Evolutionary conservation across 2,888 invertebrate genomes (phyloP).

Genomic region (Helicoverpa assulta): DNA sequence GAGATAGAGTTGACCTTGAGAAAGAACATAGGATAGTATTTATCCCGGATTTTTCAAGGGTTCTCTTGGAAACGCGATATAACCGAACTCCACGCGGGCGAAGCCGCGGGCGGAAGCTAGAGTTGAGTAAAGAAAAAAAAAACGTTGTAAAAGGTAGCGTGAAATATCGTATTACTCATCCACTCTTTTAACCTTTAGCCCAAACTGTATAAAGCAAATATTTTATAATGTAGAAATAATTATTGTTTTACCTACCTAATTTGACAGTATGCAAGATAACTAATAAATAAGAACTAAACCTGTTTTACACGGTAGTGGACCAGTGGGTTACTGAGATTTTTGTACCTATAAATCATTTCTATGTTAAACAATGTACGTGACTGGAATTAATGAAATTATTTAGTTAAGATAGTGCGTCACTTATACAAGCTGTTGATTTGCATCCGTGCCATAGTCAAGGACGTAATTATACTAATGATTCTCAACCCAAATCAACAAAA

Average conservation of each 20-base stretch:
- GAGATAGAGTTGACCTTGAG: too few species aligned
- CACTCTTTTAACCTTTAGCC: constrained; percentile 31
- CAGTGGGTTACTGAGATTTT: constrained; percentile 3
- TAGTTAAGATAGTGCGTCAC: too few species aligned
- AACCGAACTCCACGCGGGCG: too few species aligned
- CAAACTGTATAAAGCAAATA: constrained; percentile 5
- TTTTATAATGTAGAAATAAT: constrained; percentile 18
- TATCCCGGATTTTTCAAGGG: too few species aligned
- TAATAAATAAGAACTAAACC: background rate
- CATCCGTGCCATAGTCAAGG: too few species aligned
- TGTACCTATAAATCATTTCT: background rate
- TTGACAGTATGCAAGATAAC: constrained; percentile 5
- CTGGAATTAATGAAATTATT: constrained; percentile 2
- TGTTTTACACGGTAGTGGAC: background rate
- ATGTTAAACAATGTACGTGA: background rate
- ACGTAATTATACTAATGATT: too few species aligned
- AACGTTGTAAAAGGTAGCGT: constrained; percentile 26
- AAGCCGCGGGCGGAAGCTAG: too few species aligned
- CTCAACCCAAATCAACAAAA: too few species aligned
- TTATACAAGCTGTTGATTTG: too few species aligned
- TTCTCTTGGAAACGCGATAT: too few species aligned
- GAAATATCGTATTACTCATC: constrained; percentile 32
- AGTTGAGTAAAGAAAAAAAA: too few species aligned
- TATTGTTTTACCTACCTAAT: constrained; percentile 2
- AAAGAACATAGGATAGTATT: too few species aligned